These are phyloP conservation scores for Galeopsomyia nigrocyanea DNA, from an alignment of 2,888 invertebrate genomes.

Conservation along the genomic window DNA sequence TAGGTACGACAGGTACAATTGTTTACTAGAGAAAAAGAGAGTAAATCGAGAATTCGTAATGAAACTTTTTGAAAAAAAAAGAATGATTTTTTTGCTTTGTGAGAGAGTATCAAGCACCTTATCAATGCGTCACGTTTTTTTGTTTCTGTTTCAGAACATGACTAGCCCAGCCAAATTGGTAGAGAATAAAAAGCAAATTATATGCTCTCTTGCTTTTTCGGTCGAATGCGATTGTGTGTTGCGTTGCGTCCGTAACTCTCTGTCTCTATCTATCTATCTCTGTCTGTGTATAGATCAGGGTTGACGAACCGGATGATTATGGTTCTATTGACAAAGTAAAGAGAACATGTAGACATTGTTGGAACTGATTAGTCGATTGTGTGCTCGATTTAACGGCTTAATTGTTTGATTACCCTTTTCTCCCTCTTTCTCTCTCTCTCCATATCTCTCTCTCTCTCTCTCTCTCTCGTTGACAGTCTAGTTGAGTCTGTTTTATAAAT, in stretches of 20 bases:
- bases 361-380: constrained; percentile 47
- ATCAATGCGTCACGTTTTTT: constrained; percentile 64
- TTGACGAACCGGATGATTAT: constrained; percentile 43
- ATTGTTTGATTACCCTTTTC: constrained; percentile 1
- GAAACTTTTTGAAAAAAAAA: too few species aligned
- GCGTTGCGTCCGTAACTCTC: constrained; percentile 32
- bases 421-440: not conserved
- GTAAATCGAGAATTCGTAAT: too few species aligned
- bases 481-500: too few species aligned
- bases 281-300: constrained; percentile 38
- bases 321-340: constrained; percentile 42
- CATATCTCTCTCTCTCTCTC: too few species aligned
- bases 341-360: constrained; percentile 34
- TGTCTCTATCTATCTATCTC: too few species aligned
- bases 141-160: constrained; percentile 68
- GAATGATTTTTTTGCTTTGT: constrained; percentile 8
- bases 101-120: constrained; percentile 45
- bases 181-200: constrained; percentile 52
- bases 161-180: constrained; percentile 66
- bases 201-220: constrained; percentile 47
- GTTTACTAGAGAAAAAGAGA: too few species aligned
- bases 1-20: too few species aligned
- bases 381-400: constrained; percentile 20
- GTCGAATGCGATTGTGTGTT: constrained; percentile 31
- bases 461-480: too few species aligned